These are phyloP conservation scores for Lucilia cuprina DNA, from an alignment of 1,140 invertebrate species.

Conservation along the genomic window DNA sequence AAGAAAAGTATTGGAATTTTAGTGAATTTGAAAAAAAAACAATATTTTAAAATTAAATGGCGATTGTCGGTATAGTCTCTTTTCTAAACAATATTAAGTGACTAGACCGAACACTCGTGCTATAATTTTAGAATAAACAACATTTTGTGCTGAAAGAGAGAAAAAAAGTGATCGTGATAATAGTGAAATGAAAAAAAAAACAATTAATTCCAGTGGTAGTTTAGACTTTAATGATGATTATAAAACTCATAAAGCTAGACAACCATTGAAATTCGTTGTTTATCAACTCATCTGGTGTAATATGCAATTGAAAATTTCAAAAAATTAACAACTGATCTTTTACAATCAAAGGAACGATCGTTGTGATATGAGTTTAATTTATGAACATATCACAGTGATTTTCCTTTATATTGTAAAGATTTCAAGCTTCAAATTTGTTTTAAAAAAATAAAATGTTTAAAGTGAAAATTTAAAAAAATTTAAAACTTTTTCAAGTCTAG, in stretches of 20 bases:
- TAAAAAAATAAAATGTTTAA: background rate
- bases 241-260: conserved; percentile 38
- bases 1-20: background rate
- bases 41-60: conserved; percentile 62
- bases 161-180: background rate
- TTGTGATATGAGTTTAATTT: conserved; percentile 57
- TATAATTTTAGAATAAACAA: conserved; percentile 62
- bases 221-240: conserved; percentile 33
- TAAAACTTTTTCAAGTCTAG: conserved; percentile 44
- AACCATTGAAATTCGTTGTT: conserved; percentile 39
- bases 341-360: conserved; percentile 46
- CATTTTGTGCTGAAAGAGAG: conserved; percentile 2
- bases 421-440: conserved; percentile 6
- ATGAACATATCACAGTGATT: conserved; percentile 61
- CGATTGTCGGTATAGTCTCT: conserved; percentile 61
- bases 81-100: conserved; percentile 48
- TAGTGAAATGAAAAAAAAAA: background rate
- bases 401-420: conserved; percentile 59
- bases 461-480: background rate
- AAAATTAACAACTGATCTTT: background rate
- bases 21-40: conserved; percentile 2
- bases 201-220: conserved; percentile 36
- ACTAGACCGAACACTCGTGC: conserved; percentile 63
- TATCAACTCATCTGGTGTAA: background rate
- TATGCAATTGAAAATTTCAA: background rate